Percentiles rank a stretch among this genome's conserved stretches.
These are phyloP conservation scores for Harpegnathos saltator DNA, from an alignment of 1,140 invertebrate genomes.

Conservation along the genomic window DNA sequence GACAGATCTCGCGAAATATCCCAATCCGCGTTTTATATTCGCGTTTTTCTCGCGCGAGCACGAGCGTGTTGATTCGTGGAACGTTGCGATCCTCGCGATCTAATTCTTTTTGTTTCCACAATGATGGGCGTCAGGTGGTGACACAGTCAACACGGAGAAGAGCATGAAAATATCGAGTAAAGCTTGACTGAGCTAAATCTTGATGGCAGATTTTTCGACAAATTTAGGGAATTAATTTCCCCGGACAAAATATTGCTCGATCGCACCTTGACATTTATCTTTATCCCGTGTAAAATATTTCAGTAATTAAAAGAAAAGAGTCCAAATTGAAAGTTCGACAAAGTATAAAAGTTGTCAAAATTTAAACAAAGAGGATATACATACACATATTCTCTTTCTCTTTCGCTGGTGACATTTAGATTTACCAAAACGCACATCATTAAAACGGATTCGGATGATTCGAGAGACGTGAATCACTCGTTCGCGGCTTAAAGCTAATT, in stretches of 20 bases:
- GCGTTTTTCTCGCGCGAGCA: conserved; percentile 5
- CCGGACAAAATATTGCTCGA: too few relatives aligned
- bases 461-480: conserved; percentile 20
- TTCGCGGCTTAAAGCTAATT: conserved; percentile 49
- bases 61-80: conserved; percentile 1
- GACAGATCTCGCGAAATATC: conserved; percentile 28
- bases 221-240: neutral
- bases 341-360: too few relatives aligned
- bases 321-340: neutral
- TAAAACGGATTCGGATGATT: neutral
- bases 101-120: neutral
- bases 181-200: neutral
- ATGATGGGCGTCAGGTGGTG: neutral
- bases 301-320: neutral
- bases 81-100: too few relatives aligned
- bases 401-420: too few relatives aligned
- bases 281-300: neutral
- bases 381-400: too few relatives aligned
- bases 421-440: too few relatives aligned
- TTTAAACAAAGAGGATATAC: too few relatives aligned
- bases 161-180: too few relatives aligned
- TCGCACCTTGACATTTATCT: neutral
- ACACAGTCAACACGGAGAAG: neutral
- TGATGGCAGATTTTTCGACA: neutral
- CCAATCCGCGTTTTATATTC: conserved; percentile 26